Conservation (phyloP, 2,888 invertebrate genomes). For the Drosophila histrio region DNA sequence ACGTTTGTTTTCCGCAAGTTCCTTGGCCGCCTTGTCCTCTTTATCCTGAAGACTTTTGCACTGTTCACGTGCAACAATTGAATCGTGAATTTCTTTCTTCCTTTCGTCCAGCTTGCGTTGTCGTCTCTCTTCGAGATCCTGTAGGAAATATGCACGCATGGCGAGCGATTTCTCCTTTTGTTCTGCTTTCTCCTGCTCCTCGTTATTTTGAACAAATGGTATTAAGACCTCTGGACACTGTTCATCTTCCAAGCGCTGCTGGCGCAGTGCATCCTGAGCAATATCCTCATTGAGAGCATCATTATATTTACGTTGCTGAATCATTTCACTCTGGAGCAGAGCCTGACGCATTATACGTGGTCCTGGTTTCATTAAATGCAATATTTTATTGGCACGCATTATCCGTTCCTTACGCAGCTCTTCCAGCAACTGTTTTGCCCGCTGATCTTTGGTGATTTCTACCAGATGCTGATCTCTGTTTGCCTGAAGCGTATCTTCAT, state of each 20-base stretch:
- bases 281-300: slow-evolving; percentile 46
- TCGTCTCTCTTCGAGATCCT: slow-evolving; percentile 53
- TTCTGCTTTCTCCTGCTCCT: slow-evolving; percentile 45
- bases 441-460: background rate
- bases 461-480: background rate
- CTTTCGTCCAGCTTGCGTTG: slow-evolving; percentile 6
- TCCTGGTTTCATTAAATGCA: slow-evolving; percentile 58
- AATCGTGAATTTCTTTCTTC: slow-evolving; percentile 31
- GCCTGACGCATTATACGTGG: slow-evolving; percentile 43
- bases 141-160: slow-evolving; percentile 18
- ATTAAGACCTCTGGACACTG: slow-evolving; percentile 49
- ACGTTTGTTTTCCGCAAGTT: slow-evolving; percentile 27
- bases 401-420: slow-evolving; percentile 60
- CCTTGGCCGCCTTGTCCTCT: slow-evolving; percentile 34
- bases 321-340: slow-evolving; percentile 46
- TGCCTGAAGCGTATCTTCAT: slow-evolving; percentile 14
- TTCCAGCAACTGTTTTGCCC: slow-evolving; percentile 14
- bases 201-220: slow-evolving; percentile 43
- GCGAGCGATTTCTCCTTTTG: slow-evolving; percentile 38
- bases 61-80: slow-evolving; percentile 40
- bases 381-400: slow-evolving; percentile 43
- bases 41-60: slow-evolving; percentile 24
- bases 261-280: slow-evolving; percentile 20
- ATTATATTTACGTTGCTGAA: slow-evolving; percentile 46
- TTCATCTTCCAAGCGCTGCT: slow-evolving; percentile 42